phyloP scores from a whole-genome alignment of 2,888 invertebrate genomes.

The Lasiommata megera region DNA sequence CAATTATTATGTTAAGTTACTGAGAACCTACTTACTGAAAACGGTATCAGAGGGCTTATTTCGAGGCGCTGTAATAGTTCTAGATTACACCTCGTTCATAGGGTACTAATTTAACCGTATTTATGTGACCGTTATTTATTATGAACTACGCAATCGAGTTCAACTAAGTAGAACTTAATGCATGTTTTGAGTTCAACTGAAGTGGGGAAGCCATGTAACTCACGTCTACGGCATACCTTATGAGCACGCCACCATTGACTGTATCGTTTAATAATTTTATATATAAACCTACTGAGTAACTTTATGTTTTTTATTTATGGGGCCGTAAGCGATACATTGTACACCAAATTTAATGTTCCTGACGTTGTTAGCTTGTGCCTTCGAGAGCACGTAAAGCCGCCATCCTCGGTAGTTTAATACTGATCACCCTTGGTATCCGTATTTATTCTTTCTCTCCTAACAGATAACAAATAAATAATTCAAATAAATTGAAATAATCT shows the following conservation, averaged over 20 bases:
- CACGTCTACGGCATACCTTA: conserved; percentile 11
- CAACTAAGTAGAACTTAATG: conserved; percentile 20
- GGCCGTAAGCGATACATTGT: no score
- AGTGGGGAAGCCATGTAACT: conserved; percentile 25
- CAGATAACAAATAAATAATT: no score
- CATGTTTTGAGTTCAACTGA: conserved; percentile 20
- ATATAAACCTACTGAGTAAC: background rate
- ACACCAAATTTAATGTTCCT: no score
- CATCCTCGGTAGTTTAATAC: no score
- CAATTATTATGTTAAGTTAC: no score
- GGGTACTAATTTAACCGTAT: background rate
- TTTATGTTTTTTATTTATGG: conserved; percentile 8
- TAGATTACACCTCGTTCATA: background rate
- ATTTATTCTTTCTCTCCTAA: no score
- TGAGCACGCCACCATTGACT: conserved; percentile 25
- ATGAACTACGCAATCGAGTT: conserved; percentile 13
- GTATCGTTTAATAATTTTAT: conserved; percentile 21
- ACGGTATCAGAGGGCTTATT: no score
- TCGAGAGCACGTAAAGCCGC: no score
- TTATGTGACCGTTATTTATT: conserved; percentile 12
- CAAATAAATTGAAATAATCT: no score
- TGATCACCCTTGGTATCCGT: no score
- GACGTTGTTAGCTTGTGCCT: no score
- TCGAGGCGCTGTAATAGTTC: background rate
- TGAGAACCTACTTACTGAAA: no score